Evolutionary conservation across 2,888 invertebrate genomes (phyloP), one percentile per base, ranked within the genome.

Genomic region (Ophion slaviceki): DNA sequence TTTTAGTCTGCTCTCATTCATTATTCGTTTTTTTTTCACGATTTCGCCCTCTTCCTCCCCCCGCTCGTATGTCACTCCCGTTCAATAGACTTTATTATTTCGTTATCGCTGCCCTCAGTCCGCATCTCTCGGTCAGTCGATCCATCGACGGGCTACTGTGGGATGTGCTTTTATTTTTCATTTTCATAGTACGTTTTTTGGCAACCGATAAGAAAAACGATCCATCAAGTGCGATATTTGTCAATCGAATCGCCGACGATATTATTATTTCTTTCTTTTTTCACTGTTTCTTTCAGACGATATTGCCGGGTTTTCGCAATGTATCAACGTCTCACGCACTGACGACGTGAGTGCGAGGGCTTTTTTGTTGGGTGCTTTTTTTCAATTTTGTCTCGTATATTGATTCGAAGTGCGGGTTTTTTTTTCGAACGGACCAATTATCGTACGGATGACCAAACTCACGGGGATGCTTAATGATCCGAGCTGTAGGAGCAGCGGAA

Each of bases 1-100:
- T 87, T 87, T 85, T 86, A 87, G 83, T 82, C 71, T 32, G 24
- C 76, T 76, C 70, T 64, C 84, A 57, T 53, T 75, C 67, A 66
- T 77, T 57, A 24, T 64, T 36, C 61, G n/a, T 11, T 62, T 24
- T 62, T 62, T 24, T 32, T 45, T 36, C 3, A 36, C n/a, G 11
- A n/a, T 14, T 53, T 74, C 40, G 36, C 61, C 28, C 59, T 78
- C 66, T 24, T 24, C 74, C 32, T 64, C 70, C 36, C 66, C 40
- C 11, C 6, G 20, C 32, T 47, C 71, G 61, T 53, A 64, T 53
- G 53, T 71, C 75, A 61, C 67, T 74, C 2, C 45, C 14, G 62
- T 57, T 32, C 47, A 24, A 14, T 68, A 32, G 11, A 24, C 11
- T 67, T 70, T 70, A 61, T 70, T 71, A 75, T 77, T 62, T 75